A percentile compares a stretch with the other conserved stretches of the same genome.
phyloP scores from a whole-genome alignment of 2,113 vertebrate species.

The Vombatus ursinus region DNA sequence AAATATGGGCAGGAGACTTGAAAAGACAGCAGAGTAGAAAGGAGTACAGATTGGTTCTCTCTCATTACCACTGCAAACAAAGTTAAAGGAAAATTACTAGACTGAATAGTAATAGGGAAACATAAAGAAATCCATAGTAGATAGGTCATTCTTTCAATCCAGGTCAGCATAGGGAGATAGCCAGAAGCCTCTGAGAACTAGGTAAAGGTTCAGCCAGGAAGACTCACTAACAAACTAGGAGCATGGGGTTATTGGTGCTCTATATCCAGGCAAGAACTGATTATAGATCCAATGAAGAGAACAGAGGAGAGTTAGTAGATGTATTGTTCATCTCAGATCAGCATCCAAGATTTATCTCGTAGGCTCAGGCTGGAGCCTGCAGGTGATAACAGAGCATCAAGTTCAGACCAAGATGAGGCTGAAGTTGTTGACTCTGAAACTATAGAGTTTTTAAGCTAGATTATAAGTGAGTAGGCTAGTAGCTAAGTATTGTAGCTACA shows the following conservation, averaged over 20 bases:
- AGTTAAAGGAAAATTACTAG: background rate
- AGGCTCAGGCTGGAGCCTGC: background rate
- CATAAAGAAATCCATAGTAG: background rate
- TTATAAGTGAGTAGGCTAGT: background rate
- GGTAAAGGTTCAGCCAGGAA: background rate
- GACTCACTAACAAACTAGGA: background rate
- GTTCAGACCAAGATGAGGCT: background rate
- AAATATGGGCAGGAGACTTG: background rate
- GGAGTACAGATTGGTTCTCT: background rate
- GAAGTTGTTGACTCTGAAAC: background rate
- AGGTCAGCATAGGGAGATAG: background rate
- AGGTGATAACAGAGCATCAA: background rate
- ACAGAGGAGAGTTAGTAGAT: background rate
- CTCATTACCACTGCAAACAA: background rate
- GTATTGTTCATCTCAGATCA: background rate
- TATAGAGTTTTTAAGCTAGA: background rate
- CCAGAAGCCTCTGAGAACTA: background rate
- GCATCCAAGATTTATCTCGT: background rate
- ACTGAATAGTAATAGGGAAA: background rate
- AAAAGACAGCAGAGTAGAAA: background rate
- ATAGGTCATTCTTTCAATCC: background rate
- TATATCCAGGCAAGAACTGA: background rate
- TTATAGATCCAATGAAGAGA: background rate
- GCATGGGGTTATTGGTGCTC: background rate
- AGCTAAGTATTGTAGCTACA: background rate